Evolutionary conservation across 2,113 vertebrate genomes (phyloP), one percentile per base, ranked within the genome.

Genomic region (Puntigrus tetrazona): DNA sequence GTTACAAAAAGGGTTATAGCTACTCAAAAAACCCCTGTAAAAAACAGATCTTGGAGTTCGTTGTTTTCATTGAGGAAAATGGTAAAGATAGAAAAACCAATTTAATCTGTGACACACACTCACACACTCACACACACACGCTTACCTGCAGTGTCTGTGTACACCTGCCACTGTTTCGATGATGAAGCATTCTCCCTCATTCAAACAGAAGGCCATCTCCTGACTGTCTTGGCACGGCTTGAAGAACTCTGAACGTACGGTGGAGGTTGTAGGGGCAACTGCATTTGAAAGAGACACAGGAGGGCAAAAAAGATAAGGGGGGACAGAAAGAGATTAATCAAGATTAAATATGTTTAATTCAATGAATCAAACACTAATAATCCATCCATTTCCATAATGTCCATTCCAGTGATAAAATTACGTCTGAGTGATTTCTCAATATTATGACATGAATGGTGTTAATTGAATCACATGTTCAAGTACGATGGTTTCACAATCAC

Each of bases 131-230:
- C n/a, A 31, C 22, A 50, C 20, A 63, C 14, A 27, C 31, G 81
- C 92, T 90, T 92, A 99, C 97, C 97, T 97, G 94, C 97, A 99
- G 93, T 99, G 98, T 89, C 98, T 96, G 88, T 99, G 97, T 81
- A 97, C 97, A 65, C 97, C 98, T 0, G 97, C 98, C 43, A 98
- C 87, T 0, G 98, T 99, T 89, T 99, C 96, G 3, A 99, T 99
- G 92, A 99, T 97, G 88, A 98, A 99, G 89, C 98, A 99, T 93
- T 98, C 97, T 18, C 98, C 97, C 73, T 99, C 97, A 0, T 99
- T 99, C 81, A 99, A 95, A 89, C 98, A 99, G 88, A 99, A 99
- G 1, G 98, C 96, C 63, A 99, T 95, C 92, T 99, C 98, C 91
- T 99, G 98, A 92, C 97, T 97, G 90, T 98, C 97, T 89, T 96